Evolutionary conservation across 2,797 vertebrate species (phyloP), one percentile per base, ranked within the genome.

Genomic region (Galago senegalensis): DNA sequence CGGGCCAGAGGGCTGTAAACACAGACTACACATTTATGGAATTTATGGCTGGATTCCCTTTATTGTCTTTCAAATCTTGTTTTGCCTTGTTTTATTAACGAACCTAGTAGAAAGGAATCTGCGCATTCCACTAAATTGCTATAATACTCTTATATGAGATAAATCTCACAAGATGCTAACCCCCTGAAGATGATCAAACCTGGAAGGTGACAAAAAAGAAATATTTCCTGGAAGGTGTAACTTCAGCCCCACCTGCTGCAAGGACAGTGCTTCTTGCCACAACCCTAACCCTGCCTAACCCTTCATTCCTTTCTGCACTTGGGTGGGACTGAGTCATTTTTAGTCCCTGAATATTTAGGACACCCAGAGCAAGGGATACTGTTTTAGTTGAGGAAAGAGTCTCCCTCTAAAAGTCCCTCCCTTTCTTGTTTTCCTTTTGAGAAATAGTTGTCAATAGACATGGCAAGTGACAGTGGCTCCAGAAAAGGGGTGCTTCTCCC

Each of bases 1-100:
- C 91, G 97, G 92, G 92, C 95, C 96, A 16, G 88, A 96, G 95
- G 61, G 96, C 82, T 56, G 82, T 93, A 97, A 97, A 85, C 34
- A 46, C 80, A 96, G 65, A 79, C 65, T 63, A 90, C 77, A 73
- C 95, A 94, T 89, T 92, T 96, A 94, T 34, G 60, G 77, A 86
- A 82, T n/a, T 96, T 9, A 82, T 25, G 56, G 89, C 88, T 97
- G 58, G 76, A 1, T 61, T 97, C 93, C 2, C 85, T 73, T 80
- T 21, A 31, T 86, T 3, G 6, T 96, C 93, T 89, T 80, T 94
- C 63, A 96, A 90, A 61, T 73, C 76, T 72, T 9, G 0, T 94
- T 91, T 91, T 93, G 95, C 82, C 83, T 96, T 95, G 23, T 81
- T 97, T 97, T 89, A 53, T 37, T 86, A 95, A 97, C 23, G 12